Conservation (phyloP, 1,140 invertebrate species). For the Lepidurus couesii region DNA sequence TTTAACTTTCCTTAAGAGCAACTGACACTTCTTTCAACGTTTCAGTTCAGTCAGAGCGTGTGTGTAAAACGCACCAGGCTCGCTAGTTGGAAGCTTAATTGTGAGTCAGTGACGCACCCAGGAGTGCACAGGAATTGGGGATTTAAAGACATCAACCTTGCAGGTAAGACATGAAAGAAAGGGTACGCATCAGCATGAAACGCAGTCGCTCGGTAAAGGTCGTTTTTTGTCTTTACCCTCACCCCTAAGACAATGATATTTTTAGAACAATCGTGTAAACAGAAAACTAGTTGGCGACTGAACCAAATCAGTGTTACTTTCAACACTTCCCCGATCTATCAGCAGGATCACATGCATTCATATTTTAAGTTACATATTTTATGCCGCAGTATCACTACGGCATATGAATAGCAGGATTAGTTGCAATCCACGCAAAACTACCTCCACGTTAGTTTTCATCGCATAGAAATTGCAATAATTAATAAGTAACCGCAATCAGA, state of each 20-base stretch:
- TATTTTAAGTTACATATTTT: too few relatives aligned
- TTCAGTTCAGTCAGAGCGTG: background rate
- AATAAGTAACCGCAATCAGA: too few relatives aligned
- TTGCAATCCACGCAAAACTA: too few relatives aligned
- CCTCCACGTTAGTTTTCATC: too few relatives aligned
- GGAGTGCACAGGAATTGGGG: background rate
- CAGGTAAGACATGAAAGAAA: background rate
- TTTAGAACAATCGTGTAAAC: too few relatives aligned
- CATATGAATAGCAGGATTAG: too few relatives aligned
- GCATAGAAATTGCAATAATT: too few relatives aligned
- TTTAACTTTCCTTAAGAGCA: background rate
- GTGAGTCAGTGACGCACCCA: background rate
- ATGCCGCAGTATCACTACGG: too few relatives aligned
- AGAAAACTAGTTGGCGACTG: too few relatives aligned
- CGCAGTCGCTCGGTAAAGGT: background rate
- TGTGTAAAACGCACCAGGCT: background rate
- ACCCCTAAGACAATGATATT: background rate
- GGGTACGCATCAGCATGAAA: background rate
- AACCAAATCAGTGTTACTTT: too few relatives aligned
- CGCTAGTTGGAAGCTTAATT: background rate
- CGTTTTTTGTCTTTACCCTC: background rate
- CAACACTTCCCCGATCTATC: too few relatives aligned
- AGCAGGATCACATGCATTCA: too few relatives aligned
- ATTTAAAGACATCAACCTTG: background rate
- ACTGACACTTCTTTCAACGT: background rate